These are phyloP conservation scores for Aurelia aurita DNA, from an alignment of 30 jellyfish, hydroid and myxozoan genomes.

Conservation along the genomic window DNA sequence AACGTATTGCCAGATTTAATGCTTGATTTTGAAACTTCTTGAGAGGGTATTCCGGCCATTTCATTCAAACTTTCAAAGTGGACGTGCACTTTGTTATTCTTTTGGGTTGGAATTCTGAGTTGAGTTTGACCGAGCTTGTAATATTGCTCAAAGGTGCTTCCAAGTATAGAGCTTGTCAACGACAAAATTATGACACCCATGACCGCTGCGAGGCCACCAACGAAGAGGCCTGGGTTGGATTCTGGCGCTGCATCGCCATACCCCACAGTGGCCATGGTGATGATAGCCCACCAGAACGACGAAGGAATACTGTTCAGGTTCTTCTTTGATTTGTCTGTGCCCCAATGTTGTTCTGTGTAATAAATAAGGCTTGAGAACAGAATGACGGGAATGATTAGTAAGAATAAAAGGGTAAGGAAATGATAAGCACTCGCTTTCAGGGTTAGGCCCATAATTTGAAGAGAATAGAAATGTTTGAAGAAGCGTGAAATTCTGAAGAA, in stretches of 20 bases:
- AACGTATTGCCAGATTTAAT: conserved; percentile 86
- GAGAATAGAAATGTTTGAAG: conserved; percentile 80
- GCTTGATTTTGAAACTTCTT: conserved; percentile 73
- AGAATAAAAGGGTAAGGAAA: conserved; percentile 66
- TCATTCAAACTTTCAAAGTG: conserved; percentile 54
- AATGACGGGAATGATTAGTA: conserved; percentile 82
- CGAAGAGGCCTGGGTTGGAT: conserved; percentile 76
- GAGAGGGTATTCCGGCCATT: conserved; percentile 63
- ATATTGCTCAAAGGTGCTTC: conserved; percentile 94
- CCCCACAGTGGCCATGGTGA: conserved; percentile 98
- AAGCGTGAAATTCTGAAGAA: conserved; percentile 84
- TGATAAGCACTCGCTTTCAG: conserved; percentile 95
- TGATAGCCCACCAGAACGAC: conserved; percentile 93
- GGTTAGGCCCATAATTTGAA: conserved; percentile 89
- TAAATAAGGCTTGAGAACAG: conserved; percentile 82
- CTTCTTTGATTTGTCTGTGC: conserved; percentile 45
- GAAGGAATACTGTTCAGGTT: conserved; percentile 72
- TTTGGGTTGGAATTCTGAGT: conserved; percentile 74
- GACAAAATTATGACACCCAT: conserved; percentile 89
- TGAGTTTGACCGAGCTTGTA: conserved; percentile 90
- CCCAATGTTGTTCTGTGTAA: conserved; percentile 83
- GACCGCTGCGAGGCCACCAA: conserved; percentile 92
- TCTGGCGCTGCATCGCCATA: conserved; percentile 89
- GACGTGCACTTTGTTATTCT: conserved; percentile 54
- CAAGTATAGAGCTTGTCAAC: conserved; percentile 90